Percentiles rank a stretch among this genome's conserved stretches.
These are phyloP conservation scores for Heliopora coerulea DNA, from an alignment of 92 coral and sea anemone genomes.

Conservation along the genomic window DNA sequence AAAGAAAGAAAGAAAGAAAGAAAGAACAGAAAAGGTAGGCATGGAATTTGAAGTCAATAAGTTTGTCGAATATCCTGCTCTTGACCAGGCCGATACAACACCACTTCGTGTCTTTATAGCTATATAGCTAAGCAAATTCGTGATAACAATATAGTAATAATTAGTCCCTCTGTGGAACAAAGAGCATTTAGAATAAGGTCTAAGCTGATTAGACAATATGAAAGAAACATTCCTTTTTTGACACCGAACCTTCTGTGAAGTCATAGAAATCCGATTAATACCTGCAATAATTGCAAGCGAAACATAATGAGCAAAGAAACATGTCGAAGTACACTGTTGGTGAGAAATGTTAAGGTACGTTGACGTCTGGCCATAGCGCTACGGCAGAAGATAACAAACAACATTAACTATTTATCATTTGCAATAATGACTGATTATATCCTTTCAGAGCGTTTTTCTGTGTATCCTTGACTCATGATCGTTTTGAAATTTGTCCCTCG, in stretches of 20 bases:
- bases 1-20: too few relatives aligned
- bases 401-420: neutral
- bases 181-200: conserved; percentile 3
- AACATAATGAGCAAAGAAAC: neutral
- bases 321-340: neutral
- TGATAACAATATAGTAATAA: neutral
- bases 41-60: too few relatives aligned
- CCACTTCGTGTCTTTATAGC: too few relatives aligned
- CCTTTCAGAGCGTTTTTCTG: neutral
- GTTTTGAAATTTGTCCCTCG: neutral
- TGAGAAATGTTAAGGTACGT: neutral
- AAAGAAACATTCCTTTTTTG: conserved; percentile 9
- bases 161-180: conserved; percentile 3
- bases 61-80: too few relatives aligned
- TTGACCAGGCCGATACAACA: too few relatives aligned
- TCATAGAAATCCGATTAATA: neutral
- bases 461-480: neutral
- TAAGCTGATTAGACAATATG: neutral
- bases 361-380: neutral
- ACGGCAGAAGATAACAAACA: neutral
- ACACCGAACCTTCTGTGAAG: conserved; percentile 3
- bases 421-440: neutral
- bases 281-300: neutral
- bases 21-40: too few relatives aligned
- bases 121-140: too few relatives aligned